Base-by-base conservation (phyloP, 2,797 vertebrate genomes). In the Vipera ursinii region DNA sequence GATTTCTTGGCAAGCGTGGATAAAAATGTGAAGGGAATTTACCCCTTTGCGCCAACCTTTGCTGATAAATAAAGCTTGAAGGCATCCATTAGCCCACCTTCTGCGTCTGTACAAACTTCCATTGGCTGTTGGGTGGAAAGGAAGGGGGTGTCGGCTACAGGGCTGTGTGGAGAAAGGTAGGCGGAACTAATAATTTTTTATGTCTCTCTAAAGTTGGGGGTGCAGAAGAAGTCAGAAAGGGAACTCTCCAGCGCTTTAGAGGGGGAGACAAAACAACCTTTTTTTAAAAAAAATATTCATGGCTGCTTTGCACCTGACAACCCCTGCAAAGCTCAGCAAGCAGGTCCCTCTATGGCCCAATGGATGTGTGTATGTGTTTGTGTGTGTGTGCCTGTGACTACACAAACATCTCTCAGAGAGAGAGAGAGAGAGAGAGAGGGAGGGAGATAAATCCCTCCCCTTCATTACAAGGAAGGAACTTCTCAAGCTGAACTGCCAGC, bases 401-500 rank as follows among this genome's bases (percentile, higher is more conserved):
- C 9, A 78, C 73, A 44, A 78, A 78, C 73, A 44, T 78, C 73
- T 59, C 57, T 22, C 14, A 65, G 28, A 65, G 60, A 61, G 60
- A 26, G 63, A 69, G 63, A 32, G 63, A 44, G 17, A 22, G 38
- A 78, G 32, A 44, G 32, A 44, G 15, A 20, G 69, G 38, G 15
- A 8, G 69, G 38, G 73, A 24, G 20, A 82, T 2, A 96, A 96
- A 95, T 95, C 96, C 91, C 96, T 94, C 94, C 95, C 94, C 95
- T 82, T 44, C 85, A 24, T 91, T 61, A 85, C 92, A 89, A 95
- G 92, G 92, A 92, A 92, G 96, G 95, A 96, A 96, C 96, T 96
- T 96, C 96, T 97, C 96, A 78, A 85, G 95, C 96, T 95, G 95
- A 95, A 95, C 95, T 32, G 96, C 1, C 93, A 96, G 95, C 15